Evolutionary conservation across 2,797 vertebrate genomes (phyloP).

Genomic region (Urosaurus nigricauda): DNA sequence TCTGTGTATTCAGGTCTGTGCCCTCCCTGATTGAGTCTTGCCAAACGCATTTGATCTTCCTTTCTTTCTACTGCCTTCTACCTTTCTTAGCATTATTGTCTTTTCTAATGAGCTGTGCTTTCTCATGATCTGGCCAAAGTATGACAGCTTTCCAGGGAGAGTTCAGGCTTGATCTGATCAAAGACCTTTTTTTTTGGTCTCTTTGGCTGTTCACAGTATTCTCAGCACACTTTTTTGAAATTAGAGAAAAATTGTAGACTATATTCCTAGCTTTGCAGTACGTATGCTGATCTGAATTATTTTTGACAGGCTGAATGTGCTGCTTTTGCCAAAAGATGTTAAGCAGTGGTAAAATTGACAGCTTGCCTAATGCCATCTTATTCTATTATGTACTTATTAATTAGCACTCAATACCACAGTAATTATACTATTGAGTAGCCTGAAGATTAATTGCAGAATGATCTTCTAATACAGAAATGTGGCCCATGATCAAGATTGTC

Average conservation of each 20-base stretch:
- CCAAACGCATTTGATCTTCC: no score
- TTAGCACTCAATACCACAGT: constrained; percentile 27
- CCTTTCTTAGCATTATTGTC: no score
- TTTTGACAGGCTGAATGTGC: constrained; percentile 46
- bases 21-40: no score
- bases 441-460: constrained; percentile 24
- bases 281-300: constrained; percentile 43
- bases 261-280: constrained; percentile 12
- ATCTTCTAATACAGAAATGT: constrained; percentile 6
- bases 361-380: constrained; percentile 6
- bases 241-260: background rate
- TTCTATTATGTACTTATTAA: constrained; percentile 29
- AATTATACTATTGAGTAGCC: constrained; percentile 27
- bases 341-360: constrained; percentile 45
- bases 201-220: no score
- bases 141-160: no score
- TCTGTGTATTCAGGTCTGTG: no score
- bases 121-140: no score
- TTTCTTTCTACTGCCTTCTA: no score
- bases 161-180: no score
- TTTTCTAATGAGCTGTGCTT: no score
- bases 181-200: no score
- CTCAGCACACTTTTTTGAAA: background rate
- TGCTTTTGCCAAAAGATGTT: constrained; percentile 39
- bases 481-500: background rate